Conservation (phyloP, 2,888 invertebrate species). For the Drosophila sordidula region DNA sequence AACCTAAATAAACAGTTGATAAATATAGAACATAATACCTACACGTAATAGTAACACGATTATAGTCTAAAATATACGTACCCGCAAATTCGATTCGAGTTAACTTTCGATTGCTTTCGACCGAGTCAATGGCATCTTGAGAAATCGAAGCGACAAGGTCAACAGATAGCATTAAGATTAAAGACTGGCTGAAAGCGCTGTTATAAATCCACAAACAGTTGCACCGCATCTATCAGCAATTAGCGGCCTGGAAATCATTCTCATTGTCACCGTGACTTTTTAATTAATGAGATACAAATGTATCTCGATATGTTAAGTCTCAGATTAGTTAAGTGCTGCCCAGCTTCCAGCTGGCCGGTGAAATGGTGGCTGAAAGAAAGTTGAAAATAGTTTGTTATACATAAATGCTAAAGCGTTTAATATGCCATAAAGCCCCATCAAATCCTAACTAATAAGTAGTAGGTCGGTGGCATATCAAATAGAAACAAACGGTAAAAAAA, state of each 20-base stretch:
- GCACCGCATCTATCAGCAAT: conserved; percentile 35
- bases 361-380: conserved; percentile 57
- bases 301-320: conserved; percentile 25
- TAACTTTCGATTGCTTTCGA: conserved; percentile 11
- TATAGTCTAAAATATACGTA: conserved; percentile 11
- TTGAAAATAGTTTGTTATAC: conserved; percentile 38
- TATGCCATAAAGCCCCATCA: conserved; percentile 53
- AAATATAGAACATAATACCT: not conserved
- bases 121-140: conserved; percentile 21
- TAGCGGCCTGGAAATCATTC: conserved; percentile 34
- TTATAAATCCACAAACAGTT: conserved; percentile 40
- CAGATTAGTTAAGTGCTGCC: conserved; percentile 14
- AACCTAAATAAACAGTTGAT: not conserved
- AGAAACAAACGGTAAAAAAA: conserved; percentile 32
- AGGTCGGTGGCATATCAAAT: conserved; percentile 39
- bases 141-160: conserved; percentile 40
- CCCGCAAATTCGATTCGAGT: conserved; percentile 12
- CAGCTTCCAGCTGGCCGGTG: conserved; percentile 16
- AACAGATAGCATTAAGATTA: conserved; percentile 27
- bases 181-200: conserved; percentile 5
- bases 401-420: conserved; percentile 64
- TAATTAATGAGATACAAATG: conserved; percentile 38
- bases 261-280: conserved; percentile 28
- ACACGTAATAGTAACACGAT: not conserved
- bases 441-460: conserved; percentile 53